phyloP scores from a whole-genome alignment of 2,797 vertebrate genomes.

The Taeniopygia guttata region DNA sequence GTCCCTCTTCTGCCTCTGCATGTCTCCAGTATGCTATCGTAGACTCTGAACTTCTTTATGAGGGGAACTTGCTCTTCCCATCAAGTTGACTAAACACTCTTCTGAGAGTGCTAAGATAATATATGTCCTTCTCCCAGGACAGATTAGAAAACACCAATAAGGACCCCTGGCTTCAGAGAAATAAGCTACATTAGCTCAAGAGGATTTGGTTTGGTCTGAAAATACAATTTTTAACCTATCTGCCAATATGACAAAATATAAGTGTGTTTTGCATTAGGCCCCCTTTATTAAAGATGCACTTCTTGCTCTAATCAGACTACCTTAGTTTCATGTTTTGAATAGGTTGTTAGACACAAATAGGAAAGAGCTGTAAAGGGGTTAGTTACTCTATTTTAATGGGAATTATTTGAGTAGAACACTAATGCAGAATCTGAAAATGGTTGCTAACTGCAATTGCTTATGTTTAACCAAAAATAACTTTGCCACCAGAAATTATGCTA shows the following conservation, averaged over 20 bases:
- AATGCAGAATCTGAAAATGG: not conserved
- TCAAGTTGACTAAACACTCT: not conserved
- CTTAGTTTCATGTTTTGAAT: conserved; percentile 3
- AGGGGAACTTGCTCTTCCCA: not conserved
- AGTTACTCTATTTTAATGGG: not conserved
- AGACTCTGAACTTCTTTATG: not conserved
- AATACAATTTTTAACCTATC: not conserved
- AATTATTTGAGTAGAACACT: not conserved
- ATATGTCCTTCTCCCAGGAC: not conserved
- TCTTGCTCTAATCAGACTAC: not conserved
- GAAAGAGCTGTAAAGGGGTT: not conserved
- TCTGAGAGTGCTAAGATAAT: not conserved
- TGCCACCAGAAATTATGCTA: not conserved
- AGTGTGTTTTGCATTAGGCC: not conserved
- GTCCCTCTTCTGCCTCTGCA: not conserved
- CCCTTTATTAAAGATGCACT: not conserved
- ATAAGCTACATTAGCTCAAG: not conserved
- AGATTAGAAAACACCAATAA: not conserved
- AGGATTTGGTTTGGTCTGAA: not conserved
- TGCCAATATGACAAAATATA: not conserved
- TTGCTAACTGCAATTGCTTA: not conserved
- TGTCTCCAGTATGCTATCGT: rapidly evolving
- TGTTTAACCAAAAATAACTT: not conserved
- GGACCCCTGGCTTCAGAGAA: not conserved
- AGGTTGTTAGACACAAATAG: not conserved